These are phyloP conservation scores for Meteorus cinctellus DNA, from an alignment of 2,888 invertebrate species.

Conservation along the genomic window DNA sequence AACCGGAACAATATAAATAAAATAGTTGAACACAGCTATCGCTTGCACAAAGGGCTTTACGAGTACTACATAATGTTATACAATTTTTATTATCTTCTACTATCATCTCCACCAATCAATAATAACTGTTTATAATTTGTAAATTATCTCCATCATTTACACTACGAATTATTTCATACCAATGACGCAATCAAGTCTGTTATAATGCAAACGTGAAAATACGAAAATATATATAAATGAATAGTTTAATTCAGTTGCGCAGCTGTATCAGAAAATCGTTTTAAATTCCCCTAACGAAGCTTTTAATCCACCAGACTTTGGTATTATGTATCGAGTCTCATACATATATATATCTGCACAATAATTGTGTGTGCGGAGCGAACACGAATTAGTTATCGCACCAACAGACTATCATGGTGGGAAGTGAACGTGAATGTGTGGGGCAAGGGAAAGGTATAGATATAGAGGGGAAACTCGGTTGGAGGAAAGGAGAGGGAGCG, in stretches of 20 bases:
- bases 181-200: no score
- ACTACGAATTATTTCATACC: not conserved
- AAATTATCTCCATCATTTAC: not conserved
- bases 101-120: not conserved
- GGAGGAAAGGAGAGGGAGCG: conserved; percentile 21
- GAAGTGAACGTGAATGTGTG: conserved; percentile 2
- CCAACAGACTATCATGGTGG: not conserved
- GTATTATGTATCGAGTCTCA: conserved; percentile 22
- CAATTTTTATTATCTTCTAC: not conserved
- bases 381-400: conserved; percentile 23
- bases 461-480: conserved; percentile 14
- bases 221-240: not conserved
- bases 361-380: not conserved
- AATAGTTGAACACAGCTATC: not conserved
- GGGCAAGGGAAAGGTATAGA: not conserved
- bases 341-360: not conserved
- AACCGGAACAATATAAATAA: not conserved
- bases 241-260: conserved; percentile 12
- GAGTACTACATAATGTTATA: not conserved
- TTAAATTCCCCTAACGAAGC: conserved; percentile 32
- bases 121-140: not conserved
- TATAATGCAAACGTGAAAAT: no score
- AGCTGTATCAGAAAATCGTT: conserved; percentile 27
- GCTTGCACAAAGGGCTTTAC: not conserved
- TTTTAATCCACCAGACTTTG: conserved; percentile 31